phyloP scores from a whole-genome alignment of 2,888 invertebrate genomes.

The Emmelina monodactyla region DNA sequence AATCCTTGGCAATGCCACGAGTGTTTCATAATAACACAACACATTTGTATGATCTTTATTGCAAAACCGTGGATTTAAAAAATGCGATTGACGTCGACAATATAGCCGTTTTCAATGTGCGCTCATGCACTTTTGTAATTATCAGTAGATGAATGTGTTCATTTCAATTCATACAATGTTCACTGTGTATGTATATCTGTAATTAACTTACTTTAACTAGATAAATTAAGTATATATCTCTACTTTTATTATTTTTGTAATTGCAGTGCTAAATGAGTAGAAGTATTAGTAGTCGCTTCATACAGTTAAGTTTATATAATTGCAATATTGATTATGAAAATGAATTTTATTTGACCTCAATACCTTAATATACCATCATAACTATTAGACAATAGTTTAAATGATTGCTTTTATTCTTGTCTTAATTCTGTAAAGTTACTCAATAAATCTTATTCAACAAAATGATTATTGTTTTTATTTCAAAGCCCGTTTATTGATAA shows the following conservation, averaged over 20 bases:
- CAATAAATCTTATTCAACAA: constrained; percentile 45
- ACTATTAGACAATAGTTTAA: constrained; percentile 36
- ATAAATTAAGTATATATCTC: too few species aligned
- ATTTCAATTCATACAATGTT: neutral
- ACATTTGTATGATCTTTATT: too few species aligned
- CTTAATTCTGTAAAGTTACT: constrained; percentile 43
- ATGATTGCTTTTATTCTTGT: constrained; percentile 45
- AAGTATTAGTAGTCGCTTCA: constrained; percentile 25
- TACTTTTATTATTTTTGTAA: too few species aligned
- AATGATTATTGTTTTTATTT: constrained; percentile 11
- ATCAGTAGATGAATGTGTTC: neutral
- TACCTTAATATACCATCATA: constrained; percentile 13
- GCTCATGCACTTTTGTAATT: too few species aligned
- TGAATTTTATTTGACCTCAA: too few species aligned
- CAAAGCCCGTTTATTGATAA: neutral
- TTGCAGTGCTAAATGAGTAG: too few species aligned
- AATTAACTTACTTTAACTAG: too few species aligned
- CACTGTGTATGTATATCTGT: neutral
- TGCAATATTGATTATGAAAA: neutral
- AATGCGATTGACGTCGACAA: constrained; percentile 7
- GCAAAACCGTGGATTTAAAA: too few species aligned
- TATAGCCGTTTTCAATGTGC: neutral
- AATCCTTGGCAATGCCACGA: too few species aligned
- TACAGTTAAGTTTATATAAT: neutral
- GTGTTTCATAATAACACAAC: too few species aligned